phyloP scores from a whole-genome alignment of 2,888 invertebrate genomes.

The Nasonovia ribisnigri region DNA sequence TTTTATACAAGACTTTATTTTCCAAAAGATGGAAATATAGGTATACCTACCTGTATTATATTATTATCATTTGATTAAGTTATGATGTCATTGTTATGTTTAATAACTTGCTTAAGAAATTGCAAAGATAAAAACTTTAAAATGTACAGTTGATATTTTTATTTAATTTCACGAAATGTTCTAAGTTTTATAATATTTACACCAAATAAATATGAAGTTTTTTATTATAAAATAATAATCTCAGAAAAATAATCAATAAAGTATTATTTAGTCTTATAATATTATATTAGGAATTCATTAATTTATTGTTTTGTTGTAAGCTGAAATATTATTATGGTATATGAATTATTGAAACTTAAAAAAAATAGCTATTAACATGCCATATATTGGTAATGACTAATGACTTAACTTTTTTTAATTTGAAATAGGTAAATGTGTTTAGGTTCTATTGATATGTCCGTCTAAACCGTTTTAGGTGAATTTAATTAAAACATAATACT shows the following conservation, averaged over 20 bases:
- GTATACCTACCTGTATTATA: background rate
- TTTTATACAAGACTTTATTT: background rate
- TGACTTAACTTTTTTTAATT: background rate
- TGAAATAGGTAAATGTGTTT: background rate
- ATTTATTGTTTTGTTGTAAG: background rate
- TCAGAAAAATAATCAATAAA: background rate
- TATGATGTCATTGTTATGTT: background rate
- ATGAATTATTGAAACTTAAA: background rate
- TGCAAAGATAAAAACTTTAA: background rate
- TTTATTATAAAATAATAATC: background rate
- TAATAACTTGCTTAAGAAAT: background rate
- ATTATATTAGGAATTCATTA: background rate
- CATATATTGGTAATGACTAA: background rate
- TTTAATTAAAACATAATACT: background rate
- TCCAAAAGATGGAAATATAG: background rate
- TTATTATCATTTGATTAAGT: background rate
- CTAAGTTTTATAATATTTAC: background rate
- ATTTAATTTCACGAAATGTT: background rate
- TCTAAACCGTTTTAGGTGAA: background rate
- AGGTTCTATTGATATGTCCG: background rate
- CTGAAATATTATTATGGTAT: background rate
- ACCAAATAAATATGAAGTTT: background rate
- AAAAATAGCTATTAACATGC: background rate
- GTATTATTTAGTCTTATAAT: background rate
- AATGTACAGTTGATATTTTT: background rate